Percentiles rank a stretch among this genome's conserved stretches.
These are phyloP conservation scores for Diadromus collaris DNA, from an alignment of 2,888 invertebrate species.

Conservation along the genomic window DNA sequence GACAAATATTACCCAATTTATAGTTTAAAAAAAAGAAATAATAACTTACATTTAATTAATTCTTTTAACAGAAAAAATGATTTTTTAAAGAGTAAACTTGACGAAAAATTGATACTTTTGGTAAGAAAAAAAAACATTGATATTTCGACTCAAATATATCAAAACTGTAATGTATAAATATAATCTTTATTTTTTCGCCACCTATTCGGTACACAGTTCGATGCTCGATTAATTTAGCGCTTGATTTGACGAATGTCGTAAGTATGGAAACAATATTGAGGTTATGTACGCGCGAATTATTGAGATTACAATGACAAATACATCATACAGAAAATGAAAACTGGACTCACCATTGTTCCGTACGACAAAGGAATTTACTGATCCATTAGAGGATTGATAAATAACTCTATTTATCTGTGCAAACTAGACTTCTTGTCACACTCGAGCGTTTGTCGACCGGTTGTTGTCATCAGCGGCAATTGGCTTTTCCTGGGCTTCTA, in stretches of 20 bases:
- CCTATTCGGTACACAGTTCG: not conserved
- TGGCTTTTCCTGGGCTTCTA: not conserved
- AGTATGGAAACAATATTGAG: conserved; percentile 14
- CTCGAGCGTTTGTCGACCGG: conserved; percentile 36
- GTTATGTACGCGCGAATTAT: conserved; percentile 16
- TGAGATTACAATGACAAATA: not conserved
- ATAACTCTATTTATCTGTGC: conserved; percentile 17
- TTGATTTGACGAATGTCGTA: conserved; percentile 27
- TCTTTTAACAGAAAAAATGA: not conserved
- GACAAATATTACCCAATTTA: not conserved
- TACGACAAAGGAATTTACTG: conserved; percentile 15
- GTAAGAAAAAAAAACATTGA: not conserved
- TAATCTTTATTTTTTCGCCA: not conserved
- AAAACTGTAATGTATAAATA: not conserved
- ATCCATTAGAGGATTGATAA: conserved; percentile 39
- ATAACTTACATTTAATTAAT: not conserved
- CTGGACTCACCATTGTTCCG: conserved; percentile 42
- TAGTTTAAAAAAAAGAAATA: not conserved
- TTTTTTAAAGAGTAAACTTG: not conserved
- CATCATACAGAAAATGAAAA: not conserved
- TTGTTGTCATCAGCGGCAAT: conserved; percentile 43
- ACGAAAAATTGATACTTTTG: not conserved
- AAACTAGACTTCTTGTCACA: conserved; percentile 5
- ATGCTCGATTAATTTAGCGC: not conserved
- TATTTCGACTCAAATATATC: not conserved